Percentiles rank a stretch among this genome's conserved stretches.
Evolutionary conservation across 2,113 vertebrate genomes (phyloP).

Genomic region (Seriola aureovittata): DNA sequence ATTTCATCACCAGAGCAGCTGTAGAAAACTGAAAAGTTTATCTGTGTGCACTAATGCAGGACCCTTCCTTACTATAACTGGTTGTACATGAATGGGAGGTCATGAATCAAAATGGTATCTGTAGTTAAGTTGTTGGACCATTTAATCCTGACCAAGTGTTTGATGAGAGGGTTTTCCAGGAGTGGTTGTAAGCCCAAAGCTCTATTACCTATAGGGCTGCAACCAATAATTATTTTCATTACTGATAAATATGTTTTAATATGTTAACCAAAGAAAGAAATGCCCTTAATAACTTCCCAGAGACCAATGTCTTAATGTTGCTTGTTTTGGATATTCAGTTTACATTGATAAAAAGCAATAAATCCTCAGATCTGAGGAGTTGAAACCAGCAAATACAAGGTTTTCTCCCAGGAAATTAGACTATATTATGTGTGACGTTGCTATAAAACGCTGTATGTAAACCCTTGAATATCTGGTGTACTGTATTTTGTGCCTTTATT

Average conservation of each 20-base stretch:
- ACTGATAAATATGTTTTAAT: not conserved
- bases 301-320: not conserved
- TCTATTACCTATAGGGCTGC: no score
- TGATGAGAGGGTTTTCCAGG: no score
- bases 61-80: not conserved
- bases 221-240: no score
- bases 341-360: not conserved
- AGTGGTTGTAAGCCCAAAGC: no score
- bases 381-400: not conserved
- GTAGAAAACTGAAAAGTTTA: not conserved
- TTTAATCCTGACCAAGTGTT: not conserved
- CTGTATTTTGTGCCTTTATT: no score
- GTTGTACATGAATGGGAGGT: constrained; percentile 4
- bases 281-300: no score
- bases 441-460: not conserved
- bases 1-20: constrained; percentile 47
- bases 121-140: not conserved
- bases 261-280: not conserved
- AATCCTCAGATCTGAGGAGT: not conserved
- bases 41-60: not conserved
- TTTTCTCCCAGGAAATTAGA: not conserved
- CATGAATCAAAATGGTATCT: not conserved
- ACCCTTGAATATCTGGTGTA: no score
- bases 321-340: not conserved
- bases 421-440: no score